Evolutionary conservation across 2,797 vertebrate genomes (phyloP), one percentile per base, ranked within the genome.

Genomic region (Mus minutoides): DNA sequence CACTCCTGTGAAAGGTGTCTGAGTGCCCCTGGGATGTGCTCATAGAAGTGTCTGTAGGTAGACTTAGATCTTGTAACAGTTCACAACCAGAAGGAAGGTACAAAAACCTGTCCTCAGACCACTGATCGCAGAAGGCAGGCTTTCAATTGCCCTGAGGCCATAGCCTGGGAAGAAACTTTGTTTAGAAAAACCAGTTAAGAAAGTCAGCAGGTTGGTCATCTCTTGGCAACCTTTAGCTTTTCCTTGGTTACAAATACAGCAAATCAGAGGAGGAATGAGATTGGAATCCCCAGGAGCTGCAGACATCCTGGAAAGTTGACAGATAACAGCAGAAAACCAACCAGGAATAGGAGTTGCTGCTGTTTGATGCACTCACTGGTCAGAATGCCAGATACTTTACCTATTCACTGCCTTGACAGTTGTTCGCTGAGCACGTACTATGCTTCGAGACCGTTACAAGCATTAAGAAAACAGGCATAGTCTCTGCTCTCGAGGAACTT

Each of bases 151-250:
- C 62, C 40, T 34, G 10, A 89, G 88, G 94, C 46, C 67, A 82
- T 22, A 82, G 77, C 86, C 82, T 84, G 64, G 76, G 67, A 94
- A 90, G 49, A 16, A 86, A 76, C 29, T 43, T 54, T 29, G 29
- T 75, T 83, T 67, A 40, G 73, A 86, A 91, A 88, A 75, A 92
- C 75, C 54, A 43, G 43, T 76, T n/a, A 49, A 95, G 67, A 62
- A 6, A 40, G 67, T 95, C 7, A 79, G 22, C 69, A 54, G 62
- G 24, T 67, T 94, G 85, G 21, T 83, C 46, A 43, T 83, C 60
- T 85, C 77, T 88, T 54, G 85, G 82, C 40, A 90, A 40, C 82
- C 71, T 85, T 84, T 40, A 67, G 34, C 54, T 86, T 90, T 88
- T 88, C 80, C 60, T 73, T 82, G 60, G 67, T 96, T 93, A 86